A percentile compares a stretch with the other conserved stretches of the same genome.
phyloP scores from a whole-genome alignment of 2,113 vertebrate species.

The Melanerpes aurifrons region DNA sequence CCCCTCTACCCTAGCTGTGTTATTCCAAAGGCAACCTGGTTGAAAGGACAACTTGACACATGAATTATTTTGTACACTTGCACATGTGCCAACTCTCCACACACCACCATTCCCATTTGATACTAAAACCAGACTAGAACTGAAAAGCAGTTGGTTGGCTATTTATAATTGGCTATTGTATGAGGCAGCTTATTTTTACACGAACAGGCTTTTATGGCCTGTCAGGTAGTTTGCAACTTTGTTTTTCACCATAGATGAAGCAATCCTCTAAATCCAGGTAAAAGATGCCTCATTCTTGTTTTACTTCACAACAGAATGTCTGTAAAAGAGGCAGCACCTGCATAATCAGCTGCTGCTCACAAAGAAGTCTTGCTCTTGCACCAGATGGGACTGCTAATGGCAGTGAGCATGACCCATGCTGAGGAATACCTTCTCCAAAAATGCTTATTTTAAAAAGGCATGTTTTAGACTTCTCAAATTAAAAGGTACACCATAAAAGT shows the following conservation, averaged over 20 bases:
- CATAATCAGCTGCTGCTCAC: not conserved
- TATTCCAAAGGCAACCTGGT: not conserved
- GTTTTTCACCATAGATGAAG: not conserved
- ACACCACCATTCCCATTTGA: not conserved
- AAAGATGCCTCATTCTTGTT: not conserved
- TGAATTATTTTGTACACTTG: not conserved
- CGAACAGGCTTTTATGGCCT: not conserved
- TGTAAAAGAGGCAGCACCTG: not conserved
- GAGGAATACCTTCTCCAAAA: not conserved
- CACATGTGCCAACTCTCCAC: not conserved
- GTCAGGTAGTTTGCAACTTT: not conserved
- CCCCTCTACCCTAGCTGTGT: not conserved
- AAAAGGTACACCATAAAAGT: not conserved
- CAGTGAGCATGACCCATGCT: not conserved
- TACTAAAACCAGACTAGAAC: not conserved
- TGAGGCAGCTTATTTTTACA: not conserved
- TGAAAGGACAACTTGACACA: not conserved
- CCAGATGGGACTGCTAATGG: not conserved
- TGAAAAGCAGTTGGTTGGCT: not conserved
- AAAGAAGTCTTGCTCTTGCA: not conserved
- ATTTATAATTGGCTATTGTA: not conserved
- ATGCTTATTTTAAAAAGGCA: not conserved
- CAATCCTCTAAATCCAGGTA: not conserved
- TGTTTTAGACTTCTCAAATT: not conserved
- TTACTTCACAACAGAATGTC: not conserved